phyloP scores from a whole-genome alignment of 1,140 invertebrate genomes.

The Steinernema feltiae region DNA sequence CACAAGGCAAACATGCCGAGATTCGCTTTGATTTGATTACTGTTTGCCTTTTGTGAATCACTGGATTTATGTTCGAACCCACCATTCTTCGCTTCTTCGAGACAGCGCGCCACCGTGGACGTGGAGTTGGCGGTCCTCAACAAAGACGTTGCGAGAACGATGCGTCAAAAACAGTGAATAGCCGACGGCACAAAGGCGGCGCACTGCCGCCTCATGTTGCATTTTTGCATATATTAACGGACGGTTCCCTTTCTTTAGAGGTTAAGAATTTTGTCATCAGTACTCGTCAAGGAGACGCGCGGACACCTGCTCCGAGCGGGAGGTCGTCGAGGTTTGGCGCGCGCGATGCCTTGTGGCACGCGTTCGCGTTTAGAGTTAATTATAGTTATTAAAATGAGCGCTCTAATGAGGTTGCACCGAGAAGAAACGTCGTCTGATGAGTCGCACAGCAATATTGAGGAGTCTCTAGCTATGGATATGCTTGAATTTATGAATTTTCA shows the following conservation, averaged over 20 bases:
- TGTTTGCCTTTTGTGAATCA: not conserved
- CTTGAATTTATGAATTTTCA: not conserved
- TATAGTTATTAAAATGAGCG: slow-evolving; percentile 7
- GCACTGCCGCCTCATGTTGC: slow-evolving; percentile 5
- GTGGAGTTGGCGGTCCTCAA: not conserved
- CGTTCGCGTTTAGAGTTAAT: not conserved
- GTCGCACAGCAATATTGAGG: not conserved
- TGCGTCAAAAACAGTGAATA: not conserved
- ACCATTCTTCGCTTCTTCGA: not conserved
- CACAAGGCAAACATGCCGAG: not conserved
- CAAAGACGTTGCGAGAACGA: slow-evolving; percentile 5
- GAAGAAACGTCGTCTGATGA: not conserved
- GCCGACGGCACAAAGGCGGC: not conserved
- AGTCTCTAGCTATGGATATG: not conserved
- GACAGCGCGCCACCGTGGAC: not conserved
- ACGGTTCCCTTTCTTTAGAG: not conserved
- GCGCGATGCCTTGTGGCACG: not conserved
- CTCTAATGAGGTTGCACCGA: not conserved
- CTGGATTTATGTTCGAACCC: not conserved
- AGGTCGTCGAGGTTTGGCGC: not conserved
- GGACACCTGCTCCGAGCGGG: not conserved
- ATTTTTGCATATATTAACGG: slow-evolving; percentile 14
- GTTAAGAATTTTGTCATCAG: not conserved
- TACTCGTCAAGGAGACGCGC: not conserved
- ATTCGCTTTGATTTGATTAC: not conserved